Evolutionary conservation across 2,113 vertebrate genomes (phyloP).

Genomic region (Brienomyrus longianalis): DNA sequence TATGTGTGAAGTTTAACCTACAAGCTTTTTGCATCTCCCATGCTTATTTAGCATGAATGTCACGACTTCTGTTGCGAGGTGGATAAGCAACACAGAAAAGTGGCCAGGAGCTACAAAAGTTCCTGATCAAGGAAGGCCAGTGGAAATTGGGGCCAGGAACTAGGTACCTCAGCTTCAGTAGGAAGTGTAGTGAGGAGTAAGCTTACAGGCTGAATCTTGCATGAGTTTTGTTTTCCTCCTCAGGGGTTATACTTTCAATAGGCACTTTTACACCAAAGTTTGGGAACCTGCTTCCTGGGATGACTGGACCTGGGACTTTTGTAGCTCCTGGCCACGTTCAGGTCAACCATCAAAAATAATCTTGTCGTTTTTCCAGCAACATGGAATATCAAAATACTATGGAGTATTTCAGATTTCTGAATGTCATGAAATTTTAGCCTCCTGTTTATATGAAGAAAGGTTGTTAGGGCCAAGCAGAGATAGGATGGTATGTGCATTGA

Average conservation of each 20-base stretch:
- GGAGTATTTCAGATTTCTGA: too few species aligned
- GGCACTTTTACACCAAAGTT: background rate
- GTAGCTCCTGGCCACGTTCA: background rate
- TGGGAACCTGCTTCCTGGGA: background rate
- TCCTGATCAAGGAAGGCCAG: rapidly evolving
- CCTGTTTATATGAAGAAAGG: background rate
- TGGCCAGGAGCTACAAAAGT: background rate
- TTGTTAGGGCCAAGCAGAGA: too few species aligned
- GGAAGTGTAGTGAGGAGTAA: background rate
- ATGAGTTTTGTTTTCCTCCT: background rate
- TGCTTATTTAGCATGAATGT: too few species aligned
- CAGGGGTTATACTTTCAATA: background rate
- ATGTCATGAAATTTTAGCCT: too few species aligned
- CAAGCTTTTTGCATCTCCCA: too few species aligned
- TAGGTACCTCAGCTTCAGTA: background rate
- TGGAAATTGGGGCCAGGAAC: background rate
- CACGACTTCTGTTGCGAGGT: rapidly evolving
- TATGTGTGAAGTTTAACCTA: too few species aligned
- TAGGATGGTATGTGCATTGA: too few species aligned
- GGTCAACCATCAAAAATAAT: background rate
- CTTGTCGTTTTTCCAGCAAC: background rate
- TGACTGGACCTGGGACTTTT: background rate
- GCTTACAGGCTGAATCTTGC: background rate
- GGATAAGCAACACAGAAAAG: too few species aligned
- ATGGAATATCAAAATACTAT: too few species aligned